phyloP scores from a whole-genome alignment of 2,888 invertebrate species.

The Mimachlamys varia region DNA sequence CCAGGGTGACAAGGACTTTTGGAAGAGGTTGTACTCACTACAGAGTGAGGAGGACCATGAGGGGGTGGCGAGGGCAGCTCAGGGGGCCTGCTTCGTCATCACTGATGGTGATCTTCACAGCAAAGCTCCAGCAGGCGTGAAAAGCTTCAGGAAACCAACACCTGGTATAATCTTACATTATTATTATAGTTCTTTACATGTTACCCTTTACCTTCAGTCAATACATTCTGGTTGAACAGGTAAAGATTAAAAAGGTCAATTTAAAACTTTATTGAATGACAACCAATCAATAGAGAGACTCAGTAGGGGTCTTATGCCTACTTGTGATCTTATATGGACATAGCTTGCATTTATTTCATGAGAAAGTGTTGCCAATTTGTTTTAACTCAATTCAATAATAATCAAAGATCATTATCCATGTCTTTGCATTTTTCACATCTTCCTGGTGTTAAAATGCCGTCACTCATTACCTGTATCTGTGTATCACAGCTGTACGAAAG shows the following conservation, averaged over 20 bases:
- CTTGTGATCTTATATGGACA: too few species aligned
- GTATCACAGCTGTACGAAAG: not conserved
- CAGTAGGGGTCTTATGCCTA: too few species aligned
- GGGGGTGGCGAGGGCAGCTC: constrained; percentile 56
- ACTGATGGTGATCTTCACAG: constrained; percentile 46
- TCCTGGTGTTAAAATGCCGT: not conserved
- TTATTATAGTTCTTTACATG: not conserved
- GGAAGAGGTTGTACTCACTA: constrained; percentile 51
- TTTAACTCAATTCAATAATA: too few species aligned
- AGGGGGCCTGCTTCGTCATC: constrained; percentile 64
- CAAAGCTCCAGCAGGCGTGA: not conserved
- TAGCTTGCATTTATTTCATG: too few species aligned
- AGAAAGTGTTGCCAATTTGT: too few species aligned
- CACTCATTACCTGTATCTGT: not conserved
- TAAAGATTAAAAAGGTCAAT: not conserved
- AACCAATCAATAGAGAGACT: too few species aligned
- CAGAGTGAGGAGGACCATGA: constrained; percentile 49
- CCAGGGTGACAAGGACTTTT: constrained; percentile 58
- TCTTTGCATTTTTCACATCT: too few species aligned
- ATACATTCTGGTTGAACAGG: too few species aligned
- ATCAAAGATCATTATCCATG: too few species aligned
- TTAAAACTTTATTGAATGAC: not conserved
- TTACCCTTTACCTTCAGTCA: not conserved
- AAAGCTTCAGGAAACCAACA: not conserved
- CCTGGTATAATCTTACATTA: not conserved